Evolutionary conservation across 1,140 invertebrate species (phyloP).

Genomic region (Eupristina koningsbergeri): DNA sequence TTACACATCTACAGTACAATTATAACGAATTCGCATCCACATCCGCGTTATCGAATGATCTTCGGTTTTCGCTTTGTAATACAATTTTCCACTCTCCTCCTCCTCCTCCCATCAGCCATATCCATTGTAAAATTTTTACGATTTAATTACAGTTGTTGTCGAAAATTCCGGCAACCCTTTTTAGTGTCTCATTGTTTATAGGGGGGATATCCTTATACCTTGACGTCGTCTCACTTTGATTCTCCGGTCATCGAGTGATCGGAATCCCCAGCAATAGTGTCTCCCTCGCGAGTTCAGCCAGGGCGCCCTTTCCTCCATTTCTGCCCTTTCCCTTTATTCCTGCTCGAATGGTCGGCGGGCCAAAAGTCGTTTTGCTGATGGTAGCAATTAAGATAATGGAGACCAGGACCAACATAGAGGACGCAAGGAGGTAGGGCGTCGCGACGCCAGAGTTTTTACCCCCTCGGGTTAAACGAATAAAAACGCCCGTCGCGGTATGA

Average conservation of each 20-base stretch:
- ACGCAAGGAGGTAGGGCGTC: conserved; percentile 38
- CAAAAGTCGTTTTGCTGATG: conserved; percentile 59
- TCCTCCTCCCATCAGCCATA: background rate
- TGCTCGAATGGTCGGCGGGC: conserved; percentile 18
- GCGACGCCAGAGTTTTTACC: background rate
- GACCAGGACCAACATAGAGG: background rate
- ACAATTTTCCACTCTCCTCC: background rate
- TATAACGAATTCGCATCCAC: background rate
- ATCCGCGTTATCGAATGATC: background rate
- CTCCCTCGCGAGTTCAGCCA: conserved; percentile 52
- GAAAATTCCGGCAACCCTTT: background rate
- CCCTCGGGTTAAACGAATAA: conserved; percentile 42
- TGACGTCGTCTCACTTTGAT: background rate
- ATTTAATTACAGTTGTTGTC: background rate
- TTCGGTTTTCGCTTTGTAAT: background rate
- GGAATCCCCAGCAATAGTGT: conserved; percentile 56
- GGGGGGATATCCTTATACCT: background rate
- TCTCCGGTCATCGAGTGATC: background rate
- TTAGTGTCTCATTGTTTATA: background rate
- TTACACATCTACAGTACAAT: background rate
- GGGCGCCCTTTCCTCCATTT: too few relatives aligned
- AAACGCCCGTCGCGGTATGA: conserved; percentile 1
- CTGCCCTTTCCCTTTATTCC: background rate
- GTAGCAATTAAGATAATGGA: conserved; percentile 65
- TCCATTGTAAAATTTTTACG: background rate